Conservation (phyloP, 2,797 vertebrate species). For the Poecilia velifera region DNA sequence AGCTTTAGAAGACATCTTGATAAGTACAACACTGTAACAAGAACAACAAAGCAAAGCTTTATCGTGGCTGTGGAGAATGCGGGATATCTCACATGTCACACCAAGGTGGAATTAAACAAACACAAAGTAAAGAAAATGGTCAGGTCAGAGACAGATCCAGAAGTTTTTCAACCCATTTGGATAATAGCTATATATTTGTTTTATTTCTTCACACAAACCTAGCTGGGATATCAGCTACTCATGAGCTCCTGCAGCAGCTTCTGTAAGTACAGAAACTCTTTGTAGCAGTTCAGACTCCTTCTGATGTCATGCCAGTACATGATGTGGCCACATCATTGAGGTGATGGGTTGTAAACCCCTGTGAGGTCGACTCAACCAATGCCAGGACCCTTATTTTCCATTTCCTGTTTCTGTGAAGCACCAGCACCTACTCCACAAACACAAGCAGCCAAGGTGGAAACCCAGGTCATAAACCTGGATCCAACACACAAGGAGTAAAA, state of each 20-base stretch:
- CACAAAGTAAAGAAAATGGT: not conserved
- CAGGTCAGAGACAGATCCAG: not conserved
- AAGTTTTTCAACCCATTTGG: not conserved
- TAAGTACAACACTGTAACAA: constrained; percentile 45
- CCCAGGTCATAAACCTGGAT: not conserved
- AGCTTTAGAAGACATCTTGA: constrained; percentile 91
- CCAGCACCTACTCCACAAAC: not conserved
- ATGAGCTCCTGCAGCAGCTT: not conserved
- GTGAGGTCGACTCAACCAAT: not conserved
- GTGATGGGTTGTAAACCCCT: not conserved
- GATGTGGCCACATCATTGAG: not conserved
- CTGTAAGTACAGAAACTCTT: not conserved
- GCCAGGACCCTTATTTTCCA: not conserved
- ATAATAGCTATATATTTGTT: not conserved
- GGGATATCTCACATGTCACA: not conserved
- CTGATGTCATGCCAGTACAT: not conserved
- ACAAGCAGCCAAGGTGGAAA: not conserved
- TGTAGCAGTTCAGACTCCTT: not conserved
- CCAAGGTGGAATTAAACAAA: not conserved
- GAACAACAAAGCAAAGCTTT: constrained; percentile 14
- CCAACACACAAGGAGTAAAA: not conserved
- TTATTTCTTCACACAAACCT: not conserved
- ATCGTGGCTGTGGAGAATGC: not conserved
- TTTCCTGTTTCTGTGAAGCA: not conserved
- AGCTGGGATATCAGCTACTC: not conserved